These are phyloP conservation scores for Drosophila biarmipes DNA, from an alignment of 1,140 invertebrate genomes.

Conservation along the genomic window DNA sequence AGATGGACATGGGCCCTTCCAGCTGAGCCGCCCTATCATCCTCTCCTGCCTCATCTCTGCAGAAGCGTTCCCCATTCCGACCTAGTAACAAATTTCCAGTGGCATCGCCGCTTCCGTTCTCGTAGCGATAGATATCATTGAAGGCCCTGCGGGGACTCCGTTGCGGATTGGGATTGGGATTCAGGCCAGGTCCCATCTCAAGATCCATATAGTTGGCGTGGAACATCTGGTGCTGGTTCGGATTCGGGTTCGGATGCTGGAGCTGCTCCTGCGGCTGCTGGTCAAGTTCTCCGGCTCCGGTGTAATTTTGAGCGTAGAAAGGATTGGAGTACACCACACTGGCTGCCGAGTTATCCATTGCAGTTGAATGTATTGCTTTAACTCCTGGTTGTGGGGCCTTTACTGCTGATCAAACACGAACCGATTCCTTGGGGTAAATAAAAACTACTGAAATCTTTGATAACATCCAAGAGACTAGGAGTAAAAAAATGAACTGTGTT, in stretches of 20 bases:
- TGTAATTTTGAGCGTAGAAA: conserved; percentile 54
- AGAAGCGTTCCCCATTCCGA: conserved; percentile 20
- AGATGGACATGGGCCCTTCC: neutral
- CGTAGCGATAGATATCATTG: conserved; percentile 48
- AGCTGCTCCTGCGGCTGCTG: conserved; percentile 16
- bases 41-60: neutral
- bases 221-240: conserved; percentile 20
- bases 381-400: conserved; percentile 22
- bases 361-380: conserved; percentile 42
- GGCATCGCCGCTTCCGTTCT: conserved; percentile 63
- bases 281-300: neutral
- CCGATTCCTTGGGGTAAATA: conserved; percentile 60
- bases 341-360: conserved; percentile 52
- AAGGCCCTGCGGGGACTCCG: conserved; percentile 7
- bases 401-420: conserved; percentile 58
- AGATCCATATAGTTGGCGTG: conserved; percentile 38
- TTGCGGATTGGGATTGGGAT: neutral
- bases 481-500: conserved; percentile 23
- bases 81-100: conserved; percentile 37
- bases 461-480: conserved; percentile 7
- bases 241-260: conserved; percentile 23
- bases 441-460: conserved; percentile 65
- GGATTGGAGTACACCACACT: conserved; percentile 51
- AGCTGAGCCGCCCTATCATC: neutral
- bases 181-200: neutral